Evolutionary conservation across 2,797 vertebrate genomes (phyloP), one percentile per base, ranked within the genome.

Genomic region (Artibeus lituratus): DNA sequence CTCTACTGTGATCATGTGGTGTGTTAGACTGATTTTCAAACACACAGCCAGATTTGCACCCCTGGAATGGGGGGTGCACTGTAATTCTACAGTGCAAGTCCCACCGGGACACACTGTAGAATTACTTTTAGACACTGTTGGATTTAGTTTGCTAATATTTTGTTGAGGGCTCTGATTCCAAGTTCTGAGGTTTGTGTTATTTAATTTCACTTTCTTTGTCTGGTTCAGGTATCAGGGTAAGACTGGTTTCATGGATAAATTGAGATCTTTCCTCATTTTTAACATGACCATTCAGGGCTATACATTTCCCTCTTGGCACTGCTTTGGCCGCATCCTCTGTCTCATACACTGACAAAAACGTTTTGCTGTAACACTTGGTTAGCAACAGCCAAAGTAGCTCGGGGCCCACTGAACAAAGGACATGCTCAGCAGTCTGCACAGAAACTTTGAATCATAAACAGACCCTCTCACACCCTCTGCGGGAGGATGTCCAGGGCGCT

Each of bases 281-380:
- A 51, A 73, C 3, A 21, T 39, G 18, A 49, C 19, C 7, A 1
- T 21, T 59, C n/a, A 47, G 39, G 12, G 35, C 73, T 32, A 39
- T 1, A 15, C 18, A 7, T 22, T 51, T 10, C 14, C 53, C 44
- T 26, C 47, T 42, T n/a, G 21, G 72, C 18, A n/a, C 42, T 29
- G 32, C 44, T 65, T 5, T 19, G 51, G 35, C 73, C 32, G 51
- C 65, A 72, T 16, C 22, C 29, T 72, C 37, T 7, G 0, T 37
- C 18, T 16, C 24, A 9, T 29, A 53, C 65, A 81, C 94, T 96
- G 95, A 95, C 95, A 96, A 97, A 97, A 97, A 96, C 95, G 96
- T 95, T 97, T 97, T 95, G 82, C 97, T 94, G 69, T 92, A 94
- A 97, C 84, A 85, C 73, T 97, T 96, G 62, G 24, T 83, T 96